These are phyloP conservation scores for Gnathonemus echidnorhynchus DNA, from an alignment of 2,113 vertebrate species.

Conservation along the genomic window DNA sequence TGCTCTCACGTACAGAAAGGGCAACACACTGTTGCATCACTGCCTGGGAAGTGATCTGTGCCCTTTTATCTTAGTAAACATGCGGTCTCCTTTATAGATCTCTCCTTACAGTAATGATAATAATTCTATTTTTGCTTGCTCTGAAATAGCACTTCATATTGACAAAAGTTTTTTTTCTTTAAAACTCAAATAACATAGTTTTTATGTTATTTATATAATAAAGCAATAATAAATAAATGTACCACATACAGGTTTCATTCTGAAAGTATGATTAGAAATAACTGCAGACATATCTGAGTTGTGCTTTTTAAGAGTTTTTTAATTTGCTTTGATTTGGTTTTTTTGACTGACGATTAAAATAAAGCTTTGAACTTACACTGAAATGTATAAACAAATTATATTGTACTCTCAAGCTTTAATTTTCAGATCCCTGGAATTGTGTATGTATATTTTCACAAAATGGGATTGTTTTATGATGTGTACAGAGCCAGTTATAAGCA, in stretches of 20 bases:
- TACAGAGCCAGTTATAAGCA: background rate
- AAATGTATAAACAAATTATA: background rate
- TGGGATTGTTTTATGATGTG: background rate
- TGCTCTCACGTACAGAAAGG: background rate
- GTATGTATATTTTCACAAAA: background rate
- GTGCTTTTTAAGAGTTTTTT: background rate
- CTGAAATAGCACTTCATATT: background rate
- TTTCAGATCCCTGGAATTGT: background rate
- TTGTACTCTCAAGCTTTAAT: background rate
- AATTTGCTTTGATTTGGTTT: background rate
- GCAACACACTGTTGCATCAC: background rate
- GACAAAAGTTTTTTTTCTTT: background rate
- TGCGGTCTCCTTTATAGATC: background rate
- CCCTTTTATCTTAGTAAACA: background rate
- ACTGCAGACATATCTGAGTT: background rate
- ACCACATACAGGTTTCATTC: background rate
- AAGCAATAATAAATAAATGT: background rate
- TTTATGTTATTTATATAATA: background rate
- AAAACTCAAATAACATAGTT: background rate
- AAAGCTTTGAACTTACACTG: background rate
- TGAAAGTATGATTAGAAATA: background rate
- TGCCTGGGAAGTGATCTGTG: background rate
- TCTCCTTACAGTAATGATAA: background rate
- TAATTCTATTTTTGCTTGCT: background rate
- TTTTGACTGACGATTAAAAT: background rate